A percentile compares a stretch with the other conserved stretches of the same genome.
phyloP scores from a whole-genome alignment of 1,140 invertebrate species.

The Antheraea mylitta region DNA sequence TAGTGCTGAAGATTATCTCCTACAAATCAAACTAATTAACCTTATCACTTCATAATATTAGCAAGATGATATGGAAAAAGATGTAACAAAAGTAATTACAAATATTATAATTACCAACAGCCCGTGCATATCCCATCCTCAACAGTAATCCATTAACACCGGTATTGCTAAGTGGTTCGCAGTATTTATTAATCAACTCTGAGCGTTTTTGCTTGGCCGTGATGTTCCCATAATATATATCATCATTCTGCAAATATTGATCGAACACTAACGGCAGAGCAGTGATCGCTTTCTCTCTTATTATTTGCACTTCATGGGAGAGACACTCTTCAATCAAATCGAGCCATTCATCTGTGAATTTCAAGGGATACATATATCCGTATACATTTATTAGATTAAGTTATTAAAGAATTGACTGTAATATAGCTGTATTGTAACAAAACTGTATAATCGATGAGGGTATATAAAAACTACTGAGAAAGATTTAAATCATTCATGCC shows the following conservation, averaged over 20 bases:
- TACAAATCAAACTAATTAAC: too few relatives aligned
- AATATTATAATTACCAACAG: conserved; percentile 80
- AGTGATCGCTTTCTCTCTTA: conserved; percentile 85
- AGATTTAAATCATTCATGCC: too few relatives aligned
- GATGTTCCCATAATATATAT: conserved; percentile 41
- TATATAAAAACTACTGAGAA: too few relatives aligned
- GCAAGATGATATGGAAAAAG: too few relatives aligned
- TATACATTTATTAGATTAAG: not conserved
- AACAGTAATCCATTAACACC: conserved; percentile 69
- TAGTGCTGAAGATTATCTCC: too few relatives aligned
- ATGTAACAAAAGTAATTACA: too few relatives aligned
- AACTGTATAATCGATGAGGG: too few relatives aligned
- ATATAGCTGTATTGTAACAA: too few relatives aligned
- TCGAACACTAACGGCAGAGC: conserved; percentile 87
- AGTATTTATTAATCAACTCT: conserved; percentile 63
- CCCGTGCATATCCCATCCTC: conserved; percentile 89
- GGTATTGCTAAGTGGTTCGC: conserved; percentile 55
- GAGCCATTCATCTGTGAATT: conserved; percentile 86
- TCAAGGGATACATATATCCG: conserved; percentile 8
- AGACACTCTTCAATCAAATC: conserved; percentile 90
- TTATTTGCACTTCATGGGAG: conserved; percentile 84
- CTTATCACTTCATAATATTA: too few relatives aligned
- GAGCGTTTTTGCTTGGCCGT: conserved; percentile 63
- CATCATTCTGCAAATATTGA: conserved; percentile 83
- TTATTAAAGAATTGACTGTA: too few relatives aligned